Percentiles rank a stretch among this genome's conserved stretches.
Conservation (phyloP, 1,140 invertebrate species). For the Drosophila grimshawi region DNA sequence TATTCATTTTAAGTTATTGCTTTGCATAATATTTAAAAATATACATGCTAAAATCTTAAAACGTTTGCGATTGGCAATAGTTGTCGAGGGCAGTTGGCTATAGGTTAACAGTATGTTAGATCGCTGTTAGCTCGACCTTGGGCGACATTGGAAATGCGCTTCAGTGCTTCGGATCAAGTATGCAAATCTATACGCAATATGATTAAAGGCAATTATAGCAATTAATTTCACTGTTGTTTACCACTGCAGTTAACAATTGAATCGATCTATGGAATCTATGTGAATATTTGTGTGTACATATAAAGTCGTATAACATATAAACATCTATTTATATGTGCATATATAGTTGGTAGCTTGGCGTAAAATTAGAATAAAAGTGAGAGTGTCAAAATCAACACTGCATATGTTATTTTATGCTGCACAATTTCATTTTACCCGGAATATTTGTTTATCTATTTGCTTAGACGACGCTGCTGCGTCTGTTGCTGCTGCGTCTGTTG, state of each 20-base stretch:
- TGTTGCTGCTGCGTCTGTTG: background rate
- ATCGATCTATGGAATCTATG: background rate
- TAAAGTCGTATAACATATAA: background rate
- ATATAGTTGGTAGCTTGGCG: too few species aligned
- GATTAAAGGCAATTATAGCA: constrained; percentile 27
- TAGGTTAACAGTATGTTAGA: constrained; percentile 40
- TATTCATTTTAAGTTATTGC: constrained; percentile 64
- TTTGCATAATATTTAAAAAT: constrained; percentile 69
- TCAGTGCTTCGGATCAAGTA: constrained; percentile 37
- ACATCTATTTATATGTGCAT: background rate
- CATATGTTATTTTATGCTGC: constrained; percentile 13
- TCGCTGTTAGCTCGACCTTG: constrained; percentile 60
- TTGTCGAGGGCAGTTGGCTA: background rate
- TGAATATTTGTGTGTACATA: background rate
- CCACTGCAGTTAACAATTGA: constrained; percentile 7
- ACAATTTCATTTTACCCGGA: constrained; percentile 9
- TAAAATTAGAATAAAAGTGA: constrained; percentile 20
- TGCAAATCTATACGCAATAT: constrained; percentile 46
- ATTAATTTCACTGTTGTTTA: constrained; percentile 42
- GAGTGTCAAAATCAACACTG: constrained; percentile 22
- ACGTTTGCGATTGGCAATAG: constrained; percentile 38
- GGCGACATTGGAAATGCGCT: constrained; percentile 68
- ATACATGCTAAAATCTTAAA: constrained; percentile 46
- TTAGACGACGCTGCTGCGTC: background rate
- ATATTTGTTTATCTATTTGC: constrained; percentile 24